A percentile compares a stretch with the other conserved stretches of the same genome.
Conservation (phyloP, 2,113 vertebrate species). For the Leptocoma aspasia region DNA sequence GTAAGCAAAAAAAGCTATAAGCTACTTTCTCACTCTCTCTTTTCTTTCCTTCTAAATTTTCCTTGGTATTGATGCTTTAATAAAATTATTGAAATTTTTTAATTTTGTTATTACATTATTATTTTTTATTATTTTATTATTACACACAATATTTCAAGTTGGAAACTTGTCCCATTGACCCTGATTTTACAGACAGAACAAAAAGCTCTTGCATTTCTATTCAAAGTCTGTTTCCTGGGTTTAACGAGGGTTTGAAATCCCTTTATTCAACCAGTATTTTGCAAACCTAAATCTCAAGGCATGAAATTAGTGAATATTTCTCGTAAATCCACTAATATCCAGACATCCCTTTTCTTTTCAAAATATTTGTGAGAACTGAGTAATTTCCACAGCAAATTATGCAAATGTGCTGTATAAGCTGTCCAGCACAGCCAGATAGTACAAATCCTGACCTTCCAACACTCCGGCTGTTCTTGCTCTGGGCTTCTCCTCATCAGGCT, state of each 20-base stretch:
- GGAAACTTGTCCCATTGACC: neutral
- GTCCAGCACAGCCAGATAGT: conserved; percentile 19
- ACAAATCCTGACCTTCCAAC: conserved; percentile 41
- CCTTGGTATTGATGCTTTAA: neutral
- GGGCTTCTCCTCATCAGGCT: conserved; percentile 39
- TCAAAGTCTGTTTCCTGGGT: neutral
- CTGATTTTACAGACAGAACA: neutral
- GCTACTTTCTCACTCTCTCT: neutral
- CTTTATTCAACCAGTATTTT: neutral
- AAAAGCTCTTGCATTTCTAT: neutral
- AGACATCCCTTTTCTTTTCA: neutral
- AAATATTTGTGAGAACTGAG: conserved; percentile 37
- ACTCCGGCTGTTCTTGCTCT: conserved; percentile 1
- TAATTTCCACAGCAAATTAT: conserved; percentile 49
- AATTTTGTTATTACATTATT: neutral
- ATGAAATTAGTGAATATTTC: conserved; percentile 36
- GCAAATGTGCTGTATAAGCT: conserved; percentile 42
- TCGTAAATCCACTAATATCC: conserved; percentile 32
- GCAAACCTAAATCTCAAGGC: neutral
- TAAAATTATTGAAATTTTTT: neutral
- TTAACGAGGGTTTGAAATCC: neutral
- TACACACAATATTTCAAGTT: neutral
- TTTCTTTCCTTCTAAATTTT: neutral
- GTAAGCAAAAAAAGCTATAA: neutral
- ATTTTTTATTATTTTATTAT: neutral